Base-by-base conservation (phyloP, 92 coral and sea anemone species). In the Epizoanthus rinbou region DNA sequence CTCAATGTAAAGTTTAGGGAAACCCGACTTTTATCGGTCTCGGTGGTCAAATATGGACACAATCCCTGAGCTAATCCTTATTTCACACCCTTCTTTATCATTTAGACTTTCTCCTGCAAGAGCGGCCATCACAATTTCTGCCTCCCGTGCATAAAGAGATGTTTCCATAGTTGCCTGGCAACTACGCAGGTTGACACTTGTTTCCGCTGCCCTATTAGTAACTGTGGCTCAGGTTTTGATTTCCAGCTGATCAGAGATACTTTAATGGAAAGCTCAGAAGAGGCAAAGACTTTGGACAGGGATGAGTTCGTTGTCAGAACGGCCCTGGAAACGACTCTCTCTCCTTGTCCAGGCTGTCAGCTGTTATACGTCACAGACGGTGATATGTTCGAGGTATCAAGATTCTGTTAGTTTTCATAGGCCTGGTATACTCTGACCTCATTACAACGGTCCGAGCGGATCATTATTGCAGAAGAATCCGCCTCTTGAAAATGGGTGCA, bases 91-190 rank as follows among this genome's bases (percentile, higher is more conserved):
- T 57, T n/a, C 22, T 57, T 57, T 19, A 16, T 3, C 14, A 23
- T 65, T n/a, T 15, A 65, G 71, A 65, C 71, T 65, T 18, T 65
- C 25, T 65, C 71, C 19, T 65, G 71, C 43, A 39, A 65, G 45
- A 28, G 71, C 6, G 71, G 19, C 8, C 21, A 10, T 28, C 71
- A 65, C 45, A 65, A 6, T 11, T 13, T 22, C 71, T 65, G 71
- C 71, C 39, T 65, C 35, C 45, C 43, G 3, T 65, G 71, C 71
- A 25, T 65, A 17, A 10, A 65, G 17, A 35, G 31, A 6, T 65
- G 71, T 65, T 65, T 65, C 41, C 71, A 31, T 41, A 65, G 71
- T n/a, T 39, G 23, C 45, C 16, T 65, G 7, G 11, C 45, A 28
- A 31, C 71, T 28, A 41, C 25, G 21, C 43, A 28, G 35, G 16